These are phyloP conservation scores for Petrocephalus zakoni DNA, from an alignment of 2,113 vertebrate genomes.

Conservation along the genomic window DNA sequence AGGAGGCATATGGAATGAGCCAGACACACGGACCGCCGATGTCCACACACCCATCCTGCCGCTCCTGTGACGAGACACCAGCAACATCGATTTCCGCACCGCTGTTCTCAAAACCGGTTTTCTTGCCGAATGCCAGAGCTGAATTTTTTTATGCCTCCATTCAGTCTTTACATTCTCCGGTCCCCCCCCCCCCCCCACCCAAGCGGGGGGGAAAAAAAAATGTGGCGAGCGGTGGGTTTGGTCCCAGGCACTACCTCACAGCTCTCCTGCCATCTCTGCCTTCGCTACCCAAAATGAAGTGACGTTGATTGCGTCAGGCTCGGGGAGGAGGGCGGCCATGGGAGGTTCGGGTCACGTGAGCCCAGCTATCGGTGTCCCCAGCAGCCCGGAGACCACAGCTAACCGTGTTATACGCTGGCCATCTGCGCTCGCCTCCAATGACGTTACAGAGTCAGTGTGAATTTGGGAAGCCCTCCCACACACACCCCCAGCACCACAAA, in stretches of 20 bases:
- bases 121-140: conserved; percentile 55
- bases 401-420: conserved; percentile 66
- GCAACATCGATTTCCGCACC: neutral
- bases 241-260: neutral
- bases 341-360: conserved; percentile 13
- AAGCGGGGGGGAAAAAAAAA: conserved; percentile 33
- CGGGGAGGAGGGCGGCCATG: neutral
- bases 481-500: conserved; percentile 18
- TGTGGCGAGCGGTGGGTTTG: conserved; percentile 44
- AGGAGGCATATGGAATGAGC: conserved; percentile 3
- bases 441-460: conserved; percentile 40
- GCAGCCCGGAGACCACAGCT: conserved; percentile 46
- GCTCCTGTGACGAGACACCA: neutral
- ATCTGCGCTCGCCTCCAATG: conserved; percentile 54
- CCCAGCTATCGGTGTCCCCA: neutral
- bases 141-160: conserved; percentile 71
- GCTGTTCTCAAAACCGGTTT: conserved; percentile 51
- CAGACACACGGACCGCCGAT: conserved; percentile 28
- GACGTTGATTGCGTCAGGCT: neutral
- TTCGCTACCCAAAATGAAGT: neutral
- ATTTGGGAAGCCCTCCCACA: conserved; percentile 41
- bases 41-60: conserved; percentile 33
- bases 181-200: neutral
- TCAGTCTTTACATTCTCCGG: conserved; percentile 60
- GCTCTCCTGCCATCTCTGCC: neutral